phyloP scores from a whole-genome alignment of 2,113 vertebrate species.

The Edolisoma coerulescens region DNA sequence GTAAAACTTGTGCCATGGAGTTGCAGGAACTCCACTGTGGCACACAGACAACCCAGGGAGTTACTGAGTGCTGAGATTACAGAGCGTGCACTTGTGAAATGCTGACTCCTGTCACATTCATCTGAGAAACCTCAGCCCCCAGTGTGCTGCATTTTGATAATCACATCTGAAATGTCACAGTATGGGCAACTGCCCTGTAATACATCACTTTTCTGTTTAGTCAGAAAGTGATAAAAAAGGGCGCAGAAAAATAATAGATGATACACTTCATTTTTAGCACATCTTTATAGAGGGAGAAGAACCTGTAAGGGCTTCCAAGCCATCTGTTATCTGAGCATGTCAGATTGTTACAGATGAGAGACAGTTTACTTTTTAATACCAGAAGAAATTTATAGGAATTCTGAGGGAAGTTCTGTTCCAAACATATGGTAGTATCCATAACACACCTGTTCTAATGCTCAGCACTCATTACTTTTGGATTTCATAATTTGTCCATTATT shows the following conservation, averaged over 20 bases:
- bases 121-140: slow-evolving; percentile 4
- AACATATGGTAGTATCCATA: slow-evolving; percentile 35
- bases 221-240: slow-evolving; percentile 62
- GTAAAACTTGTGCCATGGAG: not conserved
- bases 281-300: slow-evolving; percentile 20
- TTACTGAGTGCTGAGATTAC: not conserved
- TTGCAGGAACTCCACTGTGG: not conserved
- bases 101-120: slow-evolving; percentile 41
- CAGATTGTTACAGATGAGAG: slow-evolving; percentile 27
- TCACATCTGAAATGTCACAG: slow-evolving; percentile 57
- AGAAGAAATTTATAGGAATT: slow-evolving; percentile 39
- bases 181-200: slow-evolving; percentile 38
- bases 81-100: not conserved
- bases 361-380: slow-evolving; percentile 53
- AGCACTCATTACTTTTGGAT: not conserved
- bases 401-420: slow-evolving; percentile 20
- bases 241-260: slow-evolving; percentile 60
- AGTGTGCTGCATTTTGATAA: slow-evolving; percentile 12
- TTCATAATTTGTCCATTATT: not conserved
- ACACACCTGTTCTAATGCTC: not conserved
- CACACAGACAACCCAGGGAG: not conserved
- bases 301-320: not conserved
- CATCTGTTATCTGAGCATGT: slow-evolving; percentile 51
- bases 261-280: slow-evolving; percentile 31
- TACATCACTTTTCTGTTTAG: slow-evolving; percentile 64